Evolutionary conservation across 2,113 vertebrate genomes (phyloP), one percentile per base, ranked within the genome.

Genomic region (Pogonocichla stellata): DNA sequence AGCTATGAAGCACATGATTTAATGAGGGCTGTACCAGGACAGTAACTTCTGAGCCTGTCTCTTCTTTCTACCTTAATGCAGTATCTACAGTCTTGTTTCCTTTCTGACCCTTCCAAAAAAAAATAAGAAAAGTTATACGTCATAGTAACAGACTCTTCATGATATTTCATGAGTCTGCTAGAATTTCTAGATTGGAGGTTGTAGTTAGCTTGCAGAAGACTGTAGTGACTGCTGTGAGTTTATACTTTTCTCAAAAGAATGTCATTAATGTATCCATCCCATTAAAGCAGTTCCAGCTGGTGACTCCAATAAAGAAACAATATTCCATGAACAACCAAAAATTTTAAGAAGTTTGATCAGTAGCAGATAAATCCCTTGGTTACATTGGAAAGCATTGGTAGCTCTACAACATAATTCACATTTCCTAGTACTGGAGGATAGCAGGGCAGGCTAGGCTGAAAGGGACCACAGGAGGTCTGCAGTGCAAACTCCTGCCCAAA

Each of bases 291-390:
- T 18, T 50, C 9, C 31, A 80, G 2, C 8, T 67, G 31, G 22
- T 29, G 12, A 50, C 24, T 83, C 12, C 9, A 42, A 14, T 23
- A 54, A 81, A 70, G 24, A 80, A 70, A 47, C 12, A 56, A 23
- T 8, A 26, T 48, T 56, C 34, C 2, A 1, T 38, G 22, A 42
- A 20, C 64, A n/a, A 88, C 1, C 2, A 34, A 71, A 66, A 47
- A 12, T 8, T 17, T 0, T 0, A 17, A 61, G n/a, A 51, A n/a
- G 2, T 47, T 31, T 94, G 1, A 26, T 62, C 56, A 70, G 8
- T 58, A 67, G 14, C 42, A 43, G 5, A 2, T n/a, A 42, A 51
- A 25, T 10, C 71, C 25, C 31, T 54, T 23, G 10, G 14, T 78
- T 85, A 31, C 8, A 9, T 0, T 77, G 20, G 64, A 87, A 92